These are phyloP conservation scores for Acrocephalus scirpaceus DNA, from an alignment of 2,797 vertebrate genomes.

Conservation along the genomic window DNA sequence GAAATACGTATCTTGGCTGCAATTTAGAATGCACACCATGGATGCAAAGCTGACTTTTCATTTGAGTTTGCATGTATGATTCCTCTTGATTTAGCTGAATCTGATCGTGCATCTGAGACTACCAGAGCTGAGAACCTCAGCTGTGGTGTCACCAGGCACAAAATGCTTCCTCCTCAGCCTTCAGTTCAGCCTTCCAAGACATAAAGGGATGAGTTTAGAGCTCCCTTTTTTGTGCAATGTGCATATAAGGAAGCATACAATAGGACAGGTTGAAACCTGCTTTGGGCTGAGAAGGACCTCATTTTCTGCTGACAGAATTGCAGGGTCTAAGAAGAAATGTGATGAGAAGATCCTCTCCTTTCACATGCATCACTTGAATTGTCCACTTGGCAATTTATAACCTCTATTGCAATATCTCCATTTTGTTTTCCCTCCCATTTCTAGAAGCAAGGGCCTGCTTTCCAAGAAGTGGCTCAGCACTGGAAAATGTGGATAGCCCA, in stretches of 20 bases:
- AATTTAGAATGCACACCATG: background rate
- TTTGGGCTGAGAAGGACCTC: background rate
- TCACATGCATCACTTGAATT: conserved; percentile 8
- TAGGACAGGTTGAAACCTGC: background rate
- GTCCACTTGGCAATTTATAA: conserved; percentile 43
- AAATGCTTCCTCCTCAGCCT: background rate
- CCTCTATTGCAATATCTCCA: conserved; percentile 29
- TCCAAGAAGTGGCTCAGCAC: conserved; percentile 63
- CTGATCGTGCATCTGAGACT: background rate
- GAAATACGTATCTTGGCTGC: background rate
- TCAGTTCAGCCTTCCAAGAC: background rate
- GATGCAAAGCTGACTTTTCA: background rate
- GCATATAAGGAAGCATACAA: background rate
- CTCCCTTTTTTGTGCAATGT: background rate
- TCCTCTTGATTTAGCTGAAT: background rate
- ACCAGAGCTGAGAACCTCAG: background rate
- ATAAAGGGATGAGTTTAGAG: background rate
- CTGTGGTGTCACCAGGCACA: background rate
- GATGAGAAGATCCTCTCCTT: background rate
- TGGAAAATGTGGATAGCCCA: conserved; percentile 67
- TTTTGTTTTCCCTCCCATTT: conserved; percentile 2
- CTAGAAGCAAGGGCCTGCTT: conserved; percentile 61
- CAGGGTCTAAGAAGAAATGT: background rate
- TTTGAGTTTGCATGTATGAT: background rate
- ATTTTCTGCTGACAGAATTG: background rate